Percentiles rank a stretch among this genome's conserved stretches.
Conservation (phyloP, 2,888 invertebrate species). For the Napeogenes sylphis region DNA sequence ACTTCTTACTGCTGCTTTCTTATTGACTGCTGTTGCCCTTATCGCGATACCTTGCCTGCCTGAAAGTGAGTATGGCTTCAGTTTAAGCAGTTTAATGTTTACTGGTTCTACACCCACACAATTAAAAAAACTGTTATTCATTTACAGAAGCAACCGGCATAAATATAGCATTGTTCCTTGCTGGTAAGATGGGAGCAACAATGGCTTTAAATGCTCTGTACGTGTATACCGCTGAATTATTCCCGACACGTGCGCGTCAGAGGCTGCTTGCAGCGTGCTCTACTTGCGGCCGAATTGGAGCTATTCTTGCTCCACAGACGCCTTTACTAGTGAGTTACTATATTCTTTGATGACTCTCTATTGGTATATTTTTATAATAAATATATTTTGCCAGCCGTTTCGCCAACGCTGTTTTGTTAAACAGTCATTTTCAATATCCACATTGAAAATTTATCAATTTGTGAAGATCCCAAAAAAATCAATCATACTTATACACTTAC, state of each 20-base stretch:
- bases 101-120: too few relatives aligned
- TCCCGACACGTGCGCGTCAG: conserved; percentile 83
- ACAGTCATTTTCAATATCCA: too few relatives aligned
- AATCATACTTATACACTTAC: too few relatives aligned
- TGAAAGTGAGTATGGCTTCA: conserved; percentile 37
- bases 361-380: too few relatives aligned
- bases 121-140: not conserved
- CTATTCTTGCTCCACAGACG: conserved; percentile 84
- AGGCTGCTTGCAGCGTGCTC: conserved; percentile 83
- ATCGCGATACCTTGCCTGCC: conserved; percentile 54
- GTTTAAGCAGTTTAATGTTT: too few relatives aligned
- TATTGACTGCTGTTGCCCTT: conserved; percentile 56
- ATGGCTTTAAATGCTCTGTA: conserved; percentile 82
- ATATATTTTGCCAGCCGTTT: too few relatives aligned
- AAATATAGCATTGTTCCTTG: conserved; percentile 70
- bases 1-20: conserved; percentile 61
- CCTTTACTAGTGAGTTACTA: conserved; percentile 76
- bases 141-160: conserved; percentile 36
- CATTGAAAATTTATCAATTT: too few relatives aligned
- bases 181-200: conserved; percentile 81
- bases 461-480: too few relatives aligned
- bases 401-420: too few relatives aligned
- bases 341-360: not conserved
- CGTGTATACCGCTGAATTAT: conserved; percentile 84
- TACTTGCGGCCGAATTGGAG: conserved; percentile 83